Evolutionary conservation across 2,888 invertebrate genomes (phyloP).

Genomic region (Polyploca ridens): DNA sequence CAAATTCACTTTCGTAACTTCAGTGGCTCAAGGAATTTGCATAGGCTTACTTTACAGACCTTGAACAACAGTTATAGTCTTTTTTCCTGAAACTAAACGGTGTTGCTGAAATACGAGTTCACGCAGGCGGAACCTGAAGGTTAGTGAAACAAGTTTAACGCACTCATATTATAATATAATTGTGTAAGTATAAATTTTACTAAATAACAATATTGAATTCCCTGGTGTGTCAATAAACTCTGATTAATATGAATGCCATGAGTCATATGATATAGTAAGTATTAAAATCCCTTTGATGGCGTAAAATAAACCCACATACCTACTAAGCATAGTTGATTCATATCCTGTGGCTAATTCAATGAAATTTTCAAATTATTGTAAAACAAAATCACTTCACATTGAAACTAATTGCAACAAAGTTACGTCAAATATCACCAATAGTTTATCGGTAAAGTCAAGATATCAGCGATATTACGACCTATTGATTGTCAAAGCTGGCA

Average conservation of each 20-base stretch:
- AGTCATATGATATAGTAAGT: constrained; percentile 30
- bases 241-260: constrained; percentile 36
- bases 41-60: constrained; percentile 7
- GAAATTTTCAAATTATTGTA: not conserved
- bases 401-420: no score
- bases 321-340: constrained; percentile 56
- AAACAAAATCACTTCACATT: no score
- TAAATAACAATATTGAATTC: constrained; percentile 44
- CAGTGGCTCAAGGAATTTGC: not conserved
- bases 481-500: no score
- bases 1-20: not conserved
- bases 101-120: constrained; percentile 11
- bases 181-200: constrained; percentile 19
- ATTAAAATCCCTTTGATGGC: constrained; percentile 55
- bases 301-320: constrained; percentile 56
- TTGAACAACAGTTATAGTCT: not conserved
- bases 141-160: constrained; percentile 13
- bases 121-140: constrained; percentile 12
- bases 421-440: no score
- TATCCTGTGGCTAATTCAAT: constrained; percentile 42
- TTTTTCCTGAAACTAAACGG: constrained; percentile 12
- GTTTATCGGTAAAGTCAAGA: no score
- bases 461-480: no score
- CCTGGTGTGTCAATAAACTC: constrained; percentile 45
- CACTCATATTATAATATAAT: constrained; percentile 5